Percentiles rank a stretch among this genome's conserved stretches.
Evolutionary conservation across 2,888 invertebrate genomes (phyloP).

Genomic region (Polyommatus icarus): DNA sequence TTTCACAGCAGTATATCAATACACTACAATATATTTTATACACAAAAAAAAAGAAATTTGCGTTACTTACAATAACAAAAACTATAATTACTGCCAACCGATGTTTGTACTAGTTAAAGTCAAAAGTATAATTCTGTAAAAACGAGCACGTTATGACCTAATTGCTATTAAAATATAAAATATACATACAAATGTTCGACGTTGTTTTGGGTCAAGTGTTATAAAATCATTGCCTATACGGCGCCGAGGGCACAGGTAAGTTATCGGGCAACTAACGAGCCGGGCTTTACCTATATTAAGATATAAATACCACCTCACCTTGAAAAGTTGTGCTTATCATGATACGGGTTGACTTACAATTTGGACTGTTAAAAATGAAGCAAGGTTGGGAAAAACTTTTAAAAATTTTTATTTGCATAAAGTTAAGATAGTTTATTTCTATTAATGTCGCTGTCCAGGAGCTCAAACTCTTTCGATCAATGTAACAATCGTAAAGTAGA

Average conservation of each 20-base stretch:
- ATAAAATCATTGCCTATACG: constrained; percentile 29
- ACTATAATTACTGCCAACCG: background rate
- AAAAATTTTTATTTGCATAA: background rate
- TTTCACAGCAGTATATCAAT: background rate
- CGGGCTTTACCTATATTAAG: constrained; percentile 10
- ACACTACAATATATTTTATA: background rate
- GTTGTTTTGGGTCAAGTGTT: constrained; percentile 29
- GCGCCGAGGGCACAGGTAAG: constrained; percentile 5
- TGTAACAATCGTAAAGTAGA: background rate
- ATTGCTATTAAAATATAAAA: constrained; percentile 22
- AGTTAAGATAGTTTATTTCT: background rate
- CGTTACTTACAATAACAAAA: background rate
- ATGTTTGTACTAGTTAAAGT: constrained; percentile 3
- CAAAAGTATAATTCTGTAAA: constrained; percentile 20
- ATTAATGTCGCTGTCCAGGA: background rate
- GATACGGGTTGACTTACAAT: background rate
- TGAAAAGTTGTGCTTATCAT: constrained; percentile 3
- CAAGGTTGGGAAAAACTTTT: background rate
- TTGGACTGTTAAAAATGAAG: background rate
- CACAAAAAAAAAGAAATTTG: too few relatives aligned
- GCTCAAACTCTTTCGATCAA: background rate
- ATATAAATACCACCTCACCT: constrained; percentile 16
- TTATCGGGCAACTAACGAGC: constrained; percentile 21
- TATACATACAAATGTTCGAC: background rate
- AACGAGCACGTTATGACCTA: constrained; percentile 24